Evolutionary conservation across 2,888 invertebrate genomes (phyloP).

Genomic region (Acanthoscelides obtectus): DNA sequence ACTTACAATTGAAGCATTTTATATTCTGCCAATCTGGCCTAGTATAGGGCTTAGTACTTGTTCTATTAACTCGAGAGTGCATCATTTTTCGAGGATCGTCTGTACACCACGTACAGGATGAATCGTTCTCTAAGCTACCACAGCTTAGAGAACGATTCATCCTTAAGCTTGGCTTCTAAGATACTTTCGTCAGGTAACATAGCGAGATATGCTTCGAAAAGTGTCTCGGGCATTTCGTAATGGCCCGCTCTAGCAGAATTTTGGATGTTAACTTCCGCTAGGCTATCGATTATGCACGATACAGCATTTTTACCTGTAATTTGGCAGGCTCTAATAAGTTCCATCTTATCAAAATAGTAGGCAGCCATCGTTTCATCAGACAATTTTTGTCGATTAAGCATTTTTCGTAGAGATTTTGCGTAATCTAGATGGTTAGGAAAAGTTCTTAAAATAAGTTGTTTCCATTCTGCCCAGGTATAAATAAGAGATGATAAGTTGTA

Average conservation of each 20-base stretch:
- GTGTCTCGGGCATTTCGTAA: constrained; percentile 11
- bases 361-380: constrained; percentile 12
- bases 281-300: constrained; percentile 14
- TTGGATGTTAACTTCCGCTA: constrained; percentile 10
- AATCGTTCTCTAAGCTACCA: no score
- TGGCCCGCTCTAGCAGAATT: constrained; percentile 13
- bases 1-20: constrained; percentile 17
- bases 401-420: constrained; percentile 12
- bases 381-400: constrained; percentile 15
- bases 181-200: constrained; percentile 11
- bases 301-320: constrained; percentile 13
- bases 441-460: constrained; percentile 16
- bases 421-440: constrained; percentile 21
- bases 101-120: no score
- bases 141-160: no score
- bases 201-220: constrained; percentile 16
- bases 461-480: constrained; percentile 24
- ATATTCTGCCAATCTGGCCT: constrained; percentile 3
- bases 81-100: constrained; percentile 1
- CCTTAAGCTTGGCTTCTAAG: neutral
- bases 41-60: neutral
- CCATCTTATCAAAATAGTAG: constrained; percentile 26
- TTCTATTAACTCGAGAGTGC: no score
- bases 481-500: constrained; percentile 15
- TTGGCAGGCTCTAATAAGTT: constrained; percentile 12